A percentile compares a stretch with the other conserved stretches of the same genome.
These are phyloP conservation scores for Melozone crissalis DNA, from an alignment of 2,113 vertebrate species.

Conservation along the genomic window DNA sequence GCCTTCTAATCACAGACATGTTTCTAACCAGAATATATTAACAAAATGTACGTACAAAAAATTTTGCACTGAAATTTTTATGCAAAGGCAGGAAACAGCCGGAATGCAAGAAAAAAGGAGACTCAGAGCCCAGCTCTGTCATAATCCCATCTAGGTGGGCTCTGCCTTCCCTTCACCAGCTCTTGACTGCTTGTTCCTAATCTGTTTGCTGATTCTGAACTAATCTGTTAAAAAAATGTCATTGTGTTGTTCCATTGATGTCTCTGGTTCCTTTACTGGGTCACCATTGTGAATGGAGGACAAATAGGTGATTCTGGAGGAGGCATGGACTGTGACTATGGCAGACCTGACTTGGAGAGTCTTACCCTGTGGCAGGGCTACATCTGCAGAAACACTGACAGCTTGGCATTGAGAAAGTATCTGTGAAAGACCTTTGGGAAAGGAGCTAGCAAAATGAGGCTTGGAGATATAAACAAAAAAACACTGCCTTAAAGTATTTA, in stretches of 20 bases:
- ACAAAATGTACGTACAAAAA: background rate
- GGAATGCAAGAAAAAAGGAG: background rate
- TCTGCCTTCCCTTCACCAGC: background rate
- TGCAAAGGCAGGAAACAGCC: background rate
- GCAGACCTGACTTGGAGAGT: background rate
- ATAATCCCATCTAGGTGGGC: background rate
- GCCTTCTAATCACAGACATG: background rate
- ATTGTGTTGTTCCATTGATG: background rate
- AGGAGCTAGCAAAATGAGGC: background rate
- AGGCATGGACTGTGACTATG: background rate
- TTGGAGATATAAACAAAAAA: background rate
- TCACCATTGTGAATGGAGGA: background rate
- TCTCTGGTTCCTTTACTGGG: background rate
- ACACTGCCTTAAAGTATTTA: background rate
- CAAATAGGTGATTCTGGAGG: background rate
- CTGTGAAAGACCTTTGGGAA: background rate
- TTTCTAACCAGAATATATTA: background rate
- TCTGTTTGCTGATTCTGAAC: background rate
- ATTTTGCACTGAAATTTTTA: background rate
- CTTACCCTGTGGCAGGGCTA: fast-evolving
- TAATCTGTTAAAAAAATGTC: background rate
- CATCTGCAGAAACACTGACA: background rate
- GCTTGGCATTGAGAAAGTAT: background rate
- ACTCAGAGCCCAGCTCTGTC: background rate
- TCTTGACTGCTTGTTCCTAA: background rate